Evolutionary conservation across 1,140 invertebrate genomes (phyloP).

Genomic region (Ylistrum balloti): DNA sequence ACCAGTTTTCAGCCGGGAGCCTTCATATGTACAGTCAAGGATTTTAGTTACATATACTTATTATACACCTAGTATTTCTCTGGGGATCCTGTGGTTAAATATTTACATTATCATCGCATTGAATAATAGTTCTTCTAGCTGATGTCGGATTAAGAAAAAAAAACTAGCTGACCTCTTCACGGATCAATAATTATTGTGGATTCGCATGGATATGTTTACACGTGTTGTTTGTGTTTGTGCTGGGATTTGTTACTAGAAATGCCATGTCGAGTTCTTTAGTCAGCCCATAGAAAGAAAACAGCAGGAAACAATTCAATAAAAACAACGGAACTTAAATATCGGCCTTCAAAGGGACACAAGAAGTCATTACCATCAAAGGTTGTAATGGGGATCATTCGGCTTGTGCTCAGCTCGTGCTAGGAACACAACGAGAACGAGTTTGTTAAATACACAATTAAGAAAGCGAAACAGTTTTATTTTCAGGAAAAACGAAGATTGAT

Average conservation of each 20-base stretch:
- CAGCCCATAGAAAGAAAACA: not conserved
- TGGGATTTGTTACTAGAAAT: not conserved
- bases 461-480: slow-evolving; percentile 32
- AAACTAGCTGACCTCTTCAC: not conserved
- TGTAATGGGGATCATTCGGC: not conserved
- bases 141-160: not conserved
- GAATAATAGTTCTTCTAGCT: no score
- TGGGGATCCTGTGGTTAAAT: no score
- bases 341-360: not conserved
- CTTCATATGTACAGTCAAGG: not conserved
- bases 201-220: not conserved
- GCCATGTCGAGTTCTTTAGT: not conserved
- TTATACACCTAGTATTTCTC: no score
- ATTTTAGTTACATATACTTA: no score
- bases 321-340: not conserved
- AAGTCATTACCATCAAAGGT: not conserved
- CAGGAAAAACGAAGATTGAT: slow-evolving; percentile 16
- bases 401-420: not conserved
- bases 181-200: no score
- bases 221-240: not conserved
- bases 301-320: not conserved
- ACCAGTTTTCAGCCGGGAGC: not conserved
- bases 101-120: no score
- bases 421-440: not conserved
- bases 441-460: not conserved